These are phyloP conservation scores for Melanchra persicariae DNA, from an alignment of 2,888 invertebrate species.

Conservation along the genomic window DNA sequence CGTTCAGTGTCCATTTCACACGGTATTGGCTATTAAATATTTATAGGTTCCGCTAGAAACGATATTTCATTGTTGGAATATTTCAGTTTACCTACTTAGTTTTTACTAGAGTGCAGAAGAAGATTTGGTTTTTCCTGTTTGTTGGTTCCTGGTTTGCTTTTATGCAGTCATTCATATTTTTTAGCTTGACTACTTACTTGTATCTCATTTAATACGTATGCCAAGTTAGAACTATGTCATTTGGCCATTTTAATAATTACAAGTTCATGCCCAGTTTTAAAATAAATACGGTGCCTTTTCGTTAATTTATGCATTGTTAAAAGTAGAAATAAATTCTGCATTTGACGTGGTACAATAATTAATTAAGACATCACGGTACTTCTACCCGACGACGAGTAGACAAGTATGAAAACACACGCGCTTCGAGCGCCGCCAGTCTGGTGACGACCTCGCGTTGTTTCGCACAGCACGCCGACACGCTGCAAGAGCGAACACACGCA, in stretches of 20 bases:
- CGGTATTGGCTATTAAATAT: conserved; percentile 38
- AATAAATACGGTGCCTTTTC: background rate
- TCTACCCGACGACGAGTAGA: conserved; percentile 44
- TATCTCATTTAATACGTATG: no score
- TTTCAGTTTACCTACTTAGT: background rate
- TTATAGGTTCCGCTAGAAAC: conserved; percentile 21
- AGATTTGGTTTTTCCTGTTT: no score
- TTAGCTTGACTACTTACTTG: no score
- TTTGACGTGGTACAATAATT: conserved; percentile 11
- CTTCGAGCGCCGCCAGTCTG: conserved; percentile 65
- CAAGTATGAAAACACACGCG: conserved; percentile 61
- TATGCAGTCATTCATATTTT: background rate
- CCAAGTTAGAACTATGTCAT: background rate
- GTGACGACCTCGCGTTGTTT: conserved; percentile 69
- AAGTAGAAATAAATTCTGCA: background rate
- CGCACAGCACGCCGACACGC: conserved; percentile 62
- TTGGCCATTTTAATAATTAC: background rate
- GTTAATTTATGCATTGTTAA: background rate
- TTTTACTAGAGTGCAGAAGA: background rate
- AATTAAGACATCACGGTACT: conserved; percentile 27
- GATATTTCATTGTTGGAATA: conserved; percentile 26
- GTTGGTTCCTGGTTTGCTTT: background rate
- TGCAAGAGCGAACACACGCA: conserved; percentile 49
- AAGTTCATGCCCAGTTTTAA: background rate
- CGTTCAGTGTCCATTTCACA: conserved; percentile 46